Percentiles rank a stretch among this genome's conserved stretches.
Conservation (phyloP, 2,113 vertebrate species). For the Spilogale gracilis region DNA sequence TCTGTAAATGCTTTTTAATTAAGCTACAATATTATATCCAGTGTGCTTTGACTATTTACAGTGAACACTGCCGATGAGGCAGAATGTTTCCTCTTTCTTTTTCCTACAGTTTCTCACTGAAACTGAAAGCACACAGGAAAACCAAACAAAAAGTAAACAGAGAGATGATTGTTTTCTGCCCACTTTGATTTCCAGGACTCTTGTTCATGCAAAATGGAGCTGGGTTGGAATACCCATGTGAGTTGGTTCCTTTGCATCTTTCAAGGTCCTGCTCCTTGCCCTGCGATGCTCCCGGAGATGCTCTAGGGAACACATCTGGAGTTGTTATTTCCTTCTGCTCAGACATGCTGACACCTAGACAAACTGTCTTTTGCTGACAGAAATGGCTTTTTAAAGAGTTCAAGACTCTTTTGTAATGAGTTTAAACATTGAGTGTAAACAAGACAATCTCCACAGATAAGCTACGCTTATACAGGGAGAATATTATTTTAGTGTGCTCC, state of each 20-base stretch:
- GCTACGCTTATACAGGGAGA: neutral
- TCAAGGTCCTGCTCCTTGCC: neutral
- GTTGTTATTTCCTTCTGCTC: neutral
- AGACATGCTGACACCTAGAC: neutral
- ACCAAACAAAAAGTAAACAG: neutral
- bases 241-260: neutral
- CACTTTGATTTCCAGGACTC: neutral
- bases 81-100: neutral
- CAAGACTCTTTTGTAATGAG: neutral
- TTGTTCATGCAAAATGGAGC: neutral
- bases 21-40: neutral
- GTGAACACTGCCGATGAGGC: neutral
- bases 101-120: neutral
- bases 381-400: slow-evolving; percentile 36
- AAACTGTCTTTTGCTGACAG: neutral
- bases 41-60: neutral
- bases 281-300: rapidly evolving
- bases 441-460: neutral
- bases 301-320: neutral
- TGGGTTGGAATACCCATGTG: rapidly evolving
- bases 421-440: slow-evolving; percentile 16
- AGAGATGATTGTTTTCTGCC: neutral
- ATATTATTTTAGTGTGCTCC: neutral
- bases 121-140: neutral
- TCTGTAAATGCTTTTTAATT: neutral